phyloP scores from a whole-genome alignment of 2,888 invertebrate genomes.

The Drosophila greeni region DNA sequence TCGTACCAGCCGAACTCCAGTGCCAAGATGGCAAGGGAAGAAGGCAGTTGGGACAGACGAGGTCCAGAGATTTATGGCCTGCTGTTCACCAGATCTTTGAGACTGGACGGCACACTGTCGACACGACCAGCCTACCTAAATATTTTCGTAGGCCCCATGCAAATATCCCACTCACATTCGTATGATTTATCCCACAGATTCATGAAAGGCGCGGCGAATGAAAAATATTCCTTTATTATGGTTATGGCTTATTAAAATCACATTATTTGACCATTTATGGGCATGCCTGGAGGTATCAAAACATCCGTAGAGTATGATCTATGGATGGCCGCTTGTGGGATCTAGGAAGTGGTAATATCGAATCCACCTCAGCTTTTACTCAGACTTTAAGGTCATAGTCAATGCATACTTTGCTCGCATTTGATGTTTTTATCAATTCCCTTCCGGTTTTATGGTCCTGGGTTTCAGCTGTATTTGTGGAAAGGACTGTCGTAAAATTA shows the following conservation, averaged over 20 bases:
- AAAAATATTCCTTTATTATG: constrained; percentile 42
- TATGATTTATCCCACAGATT: constrained; percentile 43
- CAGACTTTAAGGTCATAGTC: constrained; percentile 1
- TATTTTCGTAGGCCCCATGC: constrained; percentile 62
- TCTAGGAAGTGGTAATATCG: constrained; percentile 39
- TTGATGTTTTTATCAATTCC: constrained; percentile 6
- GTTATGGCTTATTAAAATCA: constrained; percentile 57
- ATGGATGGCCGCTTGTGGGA: constrained; percentile 33
- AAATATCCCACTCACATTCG: constrained; percentile 42
- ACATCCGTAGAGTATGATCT: constrained; percentile 33
- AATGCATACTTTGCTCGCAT: neutral
- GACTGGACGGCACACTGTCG: constrained; percentile 55
- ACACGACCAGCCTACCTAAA: constrained; percentile 67
- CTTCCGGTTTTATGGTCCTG: constrained; percentile 11
- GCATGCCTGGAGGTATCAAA: constrained; percentile 45
- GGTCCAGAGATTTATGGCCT: constrained; percentile 38
- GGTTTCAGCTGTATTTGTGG: constrained; percentile 29
- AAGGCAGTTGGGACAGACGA: neutral
- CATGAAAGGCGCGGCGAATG: constrained; percentile 31
- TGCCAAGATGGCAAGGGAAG: constrained; percentile 12
- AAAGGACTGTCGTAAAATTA: constrained; percentile 25
- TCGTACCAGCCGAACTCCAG: constrained; percentile 31
- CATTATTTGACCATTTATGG: constrained; percentile 47
- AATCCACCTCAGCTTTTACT: constrained; percentile 15
- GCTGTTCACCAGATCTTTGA: constrained; percentile 38